Percentiles rank a stretch among this genome's conserved stretches.
Evolutionary conservation across 2,888 invertebrate species (phyloP).

Genomic region (Dione vanillae): DNA sequence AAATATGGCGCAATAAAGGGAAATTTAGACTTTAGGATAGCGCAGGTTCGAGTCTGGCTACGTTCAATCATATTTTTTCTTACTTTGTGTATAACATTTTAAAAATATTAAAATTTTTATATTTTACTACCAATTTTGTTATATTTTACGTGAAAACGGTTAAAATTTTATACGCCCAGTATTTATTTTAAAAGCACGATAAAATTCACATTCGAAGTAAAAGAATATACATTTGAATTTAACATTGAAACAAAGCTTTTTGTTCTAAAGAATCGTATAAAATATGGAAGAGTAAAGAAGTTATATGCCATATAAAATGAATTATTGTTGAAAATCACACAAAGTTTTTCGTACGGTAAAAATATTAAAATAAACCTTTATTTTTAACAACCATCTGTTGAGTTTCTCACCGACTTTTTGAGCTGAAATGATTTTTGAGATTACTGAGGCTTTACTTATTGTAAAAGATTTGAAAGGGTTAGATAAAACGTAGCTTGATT

Average conservation of each 20-base stretch:
- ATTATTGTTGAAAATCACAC: neutral
- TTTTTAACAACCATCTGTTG: neutral
- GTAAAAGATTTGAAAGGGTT: too few species aligned
- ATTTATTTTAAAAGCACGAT: neutral
- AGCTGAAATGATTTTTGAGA: neutral
- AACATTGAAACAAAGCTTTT: neutral
- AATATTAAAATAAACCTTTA: too few species aligned
- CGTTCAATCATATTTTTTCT: too few species aligned
- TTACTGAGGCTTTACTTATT: neutral
- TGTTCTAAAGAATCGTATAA: neutral
- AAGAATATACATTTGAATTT: constrained; percentile 1
- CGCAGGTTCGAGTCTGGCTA: too few species aligned
- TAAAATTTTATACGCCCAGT: neutral
- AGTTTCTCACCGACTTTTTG: too few species aligned
- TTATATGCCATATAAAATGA: neutral
- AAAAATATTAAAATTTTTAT: too few species aligned
- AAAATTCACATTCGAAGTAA: neutral
- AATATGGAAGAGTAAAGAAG: neutral
- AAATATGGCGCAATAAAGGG: too few species aligned
- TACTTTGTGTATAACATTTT: too few species aligned
- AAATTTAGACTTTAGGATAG: too few species aligned
- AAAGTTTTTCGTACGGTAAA: neutral
- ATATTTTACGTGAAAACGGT: too few species aligned
- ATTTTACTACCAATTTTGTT: too few species aligned
- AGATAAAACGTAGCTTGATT: too few species aligned